A percentile compares a stretch with the other conserved stretches of the same genome.
Conservation (phyloP, 1,140 invertebrate genomes). For the Halotydeus destructor region DNA sequence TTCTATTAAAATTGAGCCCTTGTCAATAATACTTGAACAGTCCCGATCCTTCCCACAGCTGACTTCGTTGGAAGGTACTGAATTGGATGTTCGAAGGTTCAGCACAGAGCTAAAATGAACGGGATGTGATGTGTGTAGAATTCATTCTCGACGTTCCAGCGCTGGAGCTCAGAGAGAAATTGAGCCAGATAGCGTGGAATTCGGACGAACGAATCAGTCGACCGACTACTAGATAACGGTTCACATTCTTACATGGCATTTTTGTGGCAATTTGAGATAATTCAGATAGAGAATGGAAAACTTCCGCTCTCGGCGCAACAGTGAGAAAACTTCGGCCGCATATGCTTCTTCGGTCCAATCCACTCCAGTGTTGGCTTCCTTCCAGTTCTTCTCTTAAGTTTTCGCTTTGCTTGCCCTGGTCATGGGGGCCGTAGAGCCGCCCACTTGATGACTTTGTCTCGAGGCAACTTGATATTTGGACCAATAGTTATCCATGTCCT, state of each 20-base stretch:
- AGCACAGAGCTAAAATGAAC: too few relatives aligned
- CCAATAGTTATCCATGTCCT: conserved; percentile 68
- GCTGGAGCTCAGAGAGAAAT: too few relatives aligned
- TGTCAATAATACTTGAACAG: too few relatives aligned
- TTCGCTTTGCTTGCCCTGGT: conserved; percentile 36
- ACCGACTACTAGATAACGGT: conserved; percentile 49
- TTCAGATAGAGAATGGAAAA: conserved; percentile 55
- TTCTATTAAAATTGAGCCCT: too few relatives aligned
- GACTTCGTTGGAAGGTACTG: too few relatives aligned
- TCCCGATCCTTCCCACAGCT: too few relatives aligned
- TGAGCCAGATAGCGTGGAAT: too few relatives aligned
- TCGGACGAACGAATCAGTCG: too few relatives aligned
- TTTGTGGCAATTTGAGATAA: conserved; percentile 57
- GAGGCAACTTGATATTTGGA: conserved; percentile 35
- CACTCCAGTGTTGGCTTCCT: conserved; percentile 64
- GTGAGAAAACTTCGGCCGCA: conserved; percentile 70
- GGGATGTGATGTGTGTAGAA: too few relatives aligned
- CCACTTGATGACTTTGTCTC: conserved; percentile 22
- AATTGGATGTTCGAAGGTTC: too few relatives aligned
- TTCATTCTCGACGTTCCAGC: too few relatives aligned
- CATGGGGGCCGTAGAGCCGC: conserved; percentile 29
- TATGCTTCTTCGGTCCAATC: conserved; percentile 60
- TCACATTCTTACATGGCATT: conserved; percentile 54
- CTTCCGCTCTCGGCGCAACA: conserved; percentile 65
- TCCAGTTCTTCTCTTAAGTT: conserved; percentile 52